phyloP scores from a whole-genome alignment of 1,140 invertebrate species.

The Metopolophium dirhodum region DNA sequence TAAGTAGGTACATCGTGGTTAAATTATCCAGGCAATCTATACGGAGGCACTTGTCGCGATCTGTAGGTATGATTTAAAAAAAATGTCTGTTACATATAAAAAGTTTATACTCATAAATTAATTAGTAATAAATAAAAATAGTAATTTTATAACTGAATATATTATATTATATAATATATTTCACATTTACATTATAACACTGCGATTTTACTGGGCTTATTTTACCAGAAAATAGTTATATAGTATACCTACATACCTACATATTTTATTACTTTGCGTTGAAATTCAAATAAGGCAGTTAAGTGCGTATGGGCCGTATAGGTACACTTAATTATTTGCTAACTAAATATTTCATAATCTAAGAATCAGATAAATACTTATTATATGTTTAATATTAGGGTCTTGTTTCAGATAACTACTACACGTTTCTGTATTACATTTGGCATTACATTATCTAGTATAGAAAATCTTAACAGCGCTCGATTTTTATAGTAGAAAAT shows the following conservation, averaged over 20 bases:
- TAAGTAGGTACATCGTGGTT: not conserved
- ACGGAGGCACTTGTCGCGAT: not conserved
- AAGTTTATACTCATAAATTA: not conserved
- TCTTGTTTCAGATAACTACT: not conserved
- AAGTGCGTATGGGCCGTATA: not conserved
- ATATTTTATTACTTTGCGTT: not conserved
- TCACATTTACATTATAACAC: not conserved
- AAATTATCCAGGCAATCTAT: not conserved
- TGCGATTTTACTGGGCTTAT: not conserved
- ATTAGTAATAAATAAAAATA: not conserved
- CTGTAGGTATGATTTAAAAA: not conserved
- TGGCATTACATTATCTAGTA: not conserved
- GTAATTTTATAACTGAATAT: not conserved
- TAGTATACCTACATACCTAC: not conserved
- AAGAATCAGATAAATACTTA: not conserved
- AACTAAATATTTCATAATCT: constrained; percentile 18
- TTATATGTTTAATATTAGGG: not conserved
- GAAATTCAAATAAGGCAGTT: not conserved
- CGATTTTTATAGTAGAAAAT: not conserved
- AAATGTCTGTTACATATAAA: not conserved
- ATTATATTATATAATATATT: not conserved
- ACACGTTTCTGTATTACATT: not conserved
- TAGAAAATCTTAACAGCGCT: not conserved
- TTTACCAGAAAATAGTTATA: not conserved
- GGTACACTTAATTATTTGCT: not conserved